Percentiles rank a stretch among this genome's conserved stretches.
Evolutionary conservation across 1,140 invertebrate genomes (phyloP).

Genomic region (Leptinotarsa undecemlineata): DNA sequence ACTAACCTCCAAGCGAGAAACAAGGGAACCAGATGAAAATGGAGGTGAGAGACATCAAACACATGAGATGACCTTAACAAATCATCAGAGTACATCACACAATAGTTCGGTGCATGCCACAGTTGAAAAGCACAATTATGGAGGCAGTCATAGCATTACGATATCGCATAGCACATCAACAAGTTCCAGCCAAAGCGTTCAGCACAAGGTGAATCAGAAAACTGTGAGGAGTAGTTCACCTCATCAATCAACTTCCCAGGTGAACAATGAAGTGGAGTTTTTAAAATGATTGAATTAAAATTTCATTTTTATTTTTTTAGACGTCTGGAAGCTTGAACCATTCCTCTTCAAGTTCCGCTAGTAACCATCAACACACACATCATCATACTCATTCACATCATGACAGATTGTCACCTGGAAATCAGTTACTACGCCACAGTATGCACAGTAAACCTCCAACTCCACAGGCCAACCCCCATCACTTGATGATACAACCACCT

Average conservation of each 20-base stretch:
- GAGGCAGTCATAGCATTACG: conserved; percentile 62
- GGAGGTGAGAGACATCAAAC: conserved; percentile 61
- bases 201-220: conserved; percentile 54
- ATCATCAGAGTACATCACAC: conserved; percentile 66
- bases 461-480: conserved; percentile 63
- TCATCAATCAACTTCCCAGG: conserved; percentile 57
- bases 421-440: conserved; percentile 45
- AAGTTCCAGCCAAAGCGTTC: conserved; percentile 63
- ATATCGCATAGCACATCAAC: conserved; percentile 69
- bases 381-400: conserved; percentile 61
- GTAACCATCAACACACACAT: conserved; percentile 61
- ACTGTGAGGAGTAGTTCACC: conserved; percentile 59
- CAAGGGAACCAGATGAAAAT: conserved; percentile 56
- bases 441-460: conserved; percentile 48
- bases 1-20: conserved; percentile 62
- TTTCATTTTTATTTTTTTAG: conserved; percentile 28
- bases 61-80: conserved; percentile 65
- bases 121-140: conserved; percentile 62
- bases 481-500: conserved; percentile 66
- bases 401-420: conserved; percentile 59
- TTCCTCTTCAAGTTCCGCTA: conserved; percentile 32
- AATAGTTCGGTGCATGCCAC: conserved; percentile 65
- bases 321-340: conserved; percentile 58
- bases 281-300: no score
- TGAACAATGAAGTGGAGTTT: not conserved